Conservation (phyloP, 2,888 invertebrate genomes). For the Schrankia costaestrigalis region DNA sequence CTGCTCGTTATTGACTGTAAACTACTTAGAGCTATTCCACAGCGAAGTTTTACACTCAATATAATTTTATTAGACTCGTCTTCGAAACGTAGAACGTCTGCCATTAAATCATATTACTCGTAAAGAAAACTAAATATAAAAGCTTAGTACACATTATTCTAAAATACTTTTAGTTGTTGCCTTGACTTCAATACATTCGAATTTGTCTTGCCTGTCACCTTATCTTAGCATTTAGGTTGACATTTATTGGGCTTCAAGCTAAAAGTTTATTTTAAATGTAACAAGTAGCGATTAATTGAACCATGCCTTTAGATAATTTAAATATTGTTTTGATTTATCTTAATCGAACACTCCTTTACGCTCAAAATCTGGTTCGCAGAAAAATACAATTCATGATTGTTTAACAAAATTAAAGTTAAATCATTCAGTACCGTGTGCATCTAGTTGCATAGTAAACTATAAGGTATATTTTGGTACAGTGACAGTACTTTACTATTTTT, state of each 20-base stretch:
- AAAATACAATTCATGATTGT: too few relatives aligned
- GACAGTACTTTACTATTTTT: too few relatives aligned
- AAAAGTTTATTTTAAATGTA: too few relatives aligned
- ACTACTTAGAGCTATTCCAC: conserved; percentile 16
- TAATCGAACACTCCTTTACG: too few relatives aligned
- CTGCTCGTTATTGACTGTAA: conserved; percentile 16
- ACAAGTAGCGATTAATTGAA: too few relatives aligned
- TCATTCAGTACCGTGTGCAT: too few relatives aligned
- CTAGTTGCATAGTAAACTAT: too few relatives aligned
- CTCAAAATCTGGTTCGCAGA: too few relatives aligned
- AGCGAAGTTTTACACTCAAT: conserved; percentile 15
- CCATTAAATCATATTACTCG: conserved; percentile 9
- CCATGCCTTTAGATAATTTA: too few relatives aligned
- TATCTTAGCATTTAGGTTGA: neutral
- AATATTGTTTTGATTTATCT: too few relatives aligned
- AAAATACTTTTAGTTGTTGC: neutral
- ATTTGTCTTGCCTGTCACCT: conserved; percentile 1
- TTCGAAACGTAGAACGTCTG: conserved; percentile 4
- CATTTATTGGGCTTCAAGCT: neutral
- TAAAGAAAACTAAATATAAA: conserved; percentile 9
- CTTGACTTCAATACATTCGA: conserved; percentile 1
- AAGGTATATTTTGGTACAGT: too few relatives aligned
- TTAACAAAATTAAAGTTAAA: too few relatives aligned
- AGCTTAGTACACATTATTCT: conserved; percentile 5
- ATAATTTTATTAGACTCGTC: conserved; percentile 17